Evolutionary conservation across 2,797 vertebrate genomes (phyloP), one percentile per base, ranked within the genome.

Genomic region (Sylvia borin): DNA sequence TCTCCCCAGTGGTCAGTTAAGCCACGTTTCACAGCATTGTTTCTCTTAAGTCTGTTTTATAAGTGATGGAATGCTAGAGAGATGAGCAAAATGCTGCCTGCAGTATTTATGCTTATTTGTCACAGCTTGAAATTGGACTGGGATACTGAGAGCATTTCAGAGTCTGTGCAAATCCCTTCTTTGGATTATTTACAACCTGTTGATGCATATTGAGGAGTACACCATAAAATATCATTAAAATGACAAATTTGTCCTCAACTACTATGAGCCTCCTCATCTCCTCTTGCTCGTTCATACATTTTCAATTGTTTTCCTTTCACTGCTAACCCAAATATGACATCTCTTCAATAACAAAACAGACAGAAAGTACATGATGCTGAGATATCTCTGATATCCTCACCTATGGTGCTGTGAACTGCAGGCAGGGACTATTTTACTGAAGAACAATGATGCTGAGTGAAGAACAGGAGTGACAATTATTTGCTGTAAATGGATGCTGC

Each of bases 181-280:
- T 60, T 79, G 66, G 80, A 91, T 95, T 95, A 95, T 96, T 92
- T 94, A 93, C 36, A 74, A 79, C 83, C 57, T 92, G 91, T 90
- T 88, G 78, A 72, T 93, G 73, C 73, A 74, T 79, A 91, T 94
- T 81, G 71, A 83, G 48, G 24, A 94, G 36, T 38, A 74, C 29
- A 91, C 15, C 76, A 58, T 77, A 91, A 96, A 95, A 90, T 53
- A 62, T 36, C 70, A 90, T 75, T 92, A 58, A 91, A 85, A 50
- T 48, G 26, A 84, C 85, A 87, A 95, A 89, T 75, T 61, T 79
- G 7, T 58, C 70, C 84, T 96, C 53, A 79, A 19, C 67, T 81
- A 72, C 77, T 60, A 19, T 3, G 24, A 92, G 67, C 27, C 60
- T 73, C 48, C 42, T 40, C 7, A 54, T 22, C 12, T 50, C 53